Evolutionary conservation across 2,888 invertebrate genomes (phyloP), one percentile per base, ranked within the genome.

Genomic region (Archips xylosteana): DNA sequence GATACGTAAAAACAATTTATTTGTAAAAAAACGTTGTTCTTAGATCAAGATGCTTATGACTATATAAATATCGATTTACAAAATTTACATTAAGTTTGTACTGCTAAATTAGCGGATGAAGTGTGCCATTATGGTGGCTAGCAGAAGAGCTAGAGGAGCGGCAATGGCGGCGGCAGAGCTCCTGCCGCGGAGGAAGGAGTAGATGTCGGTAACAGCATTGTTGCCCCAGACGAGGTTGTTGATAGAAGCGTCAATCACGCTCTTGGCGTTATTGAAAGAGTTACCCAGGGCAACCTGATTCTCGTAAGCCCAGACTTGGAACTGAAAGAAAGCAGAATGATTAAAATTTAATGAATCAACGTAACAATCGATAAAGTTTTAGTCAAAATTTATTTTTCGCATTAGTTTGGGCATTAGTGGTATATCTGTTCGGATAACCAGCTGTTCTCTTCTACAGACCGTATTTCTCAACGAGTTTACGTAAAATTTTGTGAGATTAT

Each of bases 171-270:
- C 76, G 2, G 92, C 89, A 2, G 88, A 84, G 59, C 77, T 86
- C 23, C 82, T 83, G 0, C 68, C 74, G 1, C 83, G 76, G 0
- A 90, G 73, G 62, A 79, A 81, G 0, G 75, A 69, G 73, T 86
- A 81, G 12, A 93, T 77, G 0, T 88, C 89, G 0, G 79, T 42
- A 0, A 87, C 90, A 0, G 81, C 79, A 0, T 76, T 75, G 77
- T 87, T 92, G 13, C 89, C 92, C 94, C 93, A 94, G 15, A 79
- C 45, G 0, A 92, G 75, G 78, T 94, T 94, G 65, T 54, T 75
- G 6, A 89, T 77, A 1, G 90, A 88, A 0, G 87, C 10, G 10
- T 69, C 78, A 9, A 92, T 80, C 1, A 86, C 91, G 5, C 71
- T 51, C 0, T 81, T 81, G 1, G 87, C 90, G 12, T 75, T 74